Evolutionary conservation across 2,113 vertebrate species (phyloP), one percentile per base, ranked within the genome.

Genomic region (Marmota flaviventris): DNA sequence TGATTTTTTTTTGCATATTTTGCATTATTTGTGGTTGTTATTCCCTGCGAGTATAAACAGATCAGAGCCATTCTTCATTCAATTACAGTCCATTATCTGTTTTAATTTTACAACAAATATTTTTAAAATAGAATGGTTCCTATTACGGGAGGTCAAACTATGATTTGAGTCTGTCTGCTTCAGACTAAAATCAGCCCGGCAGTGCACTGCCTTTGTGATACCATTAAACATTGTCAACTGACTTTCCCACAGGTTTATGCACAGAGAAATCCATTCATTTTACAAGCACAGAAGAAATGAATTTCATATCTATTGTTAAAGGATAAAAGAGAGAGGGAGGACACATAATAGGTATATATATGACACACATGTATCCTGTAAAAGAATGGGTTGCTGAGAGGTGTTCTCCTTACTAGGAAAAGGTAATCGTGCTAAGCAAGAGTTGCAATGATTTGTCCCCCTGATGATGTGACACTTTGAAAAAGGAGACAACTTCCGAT

Each of bases 121-220:
- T 97, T 98, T 97, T 72, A 25, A 72, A 97, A 73, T 85, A 5
- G 85, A 97, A 95, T 32, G 48, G 9, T 97, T 97, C 39, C 87
- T 86, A 29, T 93, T 97, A 97, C 27, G 32, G 16, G 96, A 88
- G 29, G 76, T 96, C 97, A 97, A 96, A 89, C 78, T 67, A 39
- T 97, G 78, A 98, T 97, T 98, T 97, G 48, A 92, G 27, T 98
- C 97, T 79, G 78, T 34, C 96, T 97, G 72, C 76, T 97, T 97
- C 89, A 93, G 51, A 93, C 76, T 96, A 94, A 97, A 98, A 97
- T 95, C 93, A 96, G 39, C 76, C 96, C 96, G 97, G 70, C 86
- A 95, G 75, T 96, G 4, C 22, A 45, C 95, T 17, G 63, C 17
- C 95, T 97, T 97, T 98, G 86, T 96, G 42, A 96, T 85, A 86